phyloP scores from a whole-genome alignment of 2,888 invertebrate species.

The Teleiodes luculella region DNA sequence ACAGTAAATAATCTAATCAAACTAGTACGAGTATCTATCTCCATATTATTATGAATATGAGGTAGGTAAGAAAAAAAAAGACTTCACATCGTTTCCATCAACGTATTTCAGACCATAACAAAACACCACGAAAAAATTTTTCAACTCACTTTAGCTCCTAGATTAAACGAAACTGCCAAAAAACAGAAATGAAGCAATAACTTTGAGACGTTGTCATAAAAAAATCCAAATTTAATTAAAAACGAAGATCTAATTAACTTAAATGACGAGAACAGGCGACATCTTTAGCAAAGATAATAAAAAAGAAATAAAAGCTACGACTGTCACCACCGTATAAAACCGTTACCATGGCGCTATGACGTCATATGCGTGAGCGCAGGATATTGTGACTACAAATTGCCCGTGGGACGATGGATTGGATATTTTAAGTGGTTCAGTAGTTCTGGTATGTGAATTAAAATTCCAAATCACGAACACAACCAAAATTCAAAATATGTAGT shows the following conservation, averaged over 20 bases:
- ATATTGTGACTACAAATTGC: constrained; percentile 20
- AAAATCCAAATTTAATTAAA: not conserved
- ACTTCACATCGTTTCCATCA: too few species aligned
- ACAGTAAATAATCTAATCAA: too few species aligned
- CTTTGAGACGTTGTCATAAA: not conserved
- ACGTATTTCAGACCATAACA: too few species aligned
- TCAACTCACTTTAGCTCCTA: not conserved
- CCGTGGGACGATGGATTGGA: not conserved
- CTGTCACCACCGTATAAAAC: constrained; percentile 27
- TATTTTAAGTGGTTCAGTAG: not conserved
- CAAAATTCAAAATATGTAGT: not conserved
- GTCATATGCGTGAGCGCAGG: constrained; percentile 25
- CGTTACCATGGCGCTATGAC: constrained; percentile 16
- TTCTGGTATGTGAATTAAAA: not conserved
- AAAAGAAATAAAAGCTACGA: constrained; percentile 20
- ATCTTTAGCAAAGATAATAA: constrained; percentile 5
- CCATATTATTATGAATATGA: too few species aligned
- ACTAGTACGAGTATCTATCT: too few species aligned
- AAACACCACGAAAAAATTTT: too few species aligned
- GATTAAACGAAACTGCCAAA: not conserved
- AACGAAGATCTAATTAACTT: not conserved
- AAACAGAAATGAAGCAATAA: not conserved
- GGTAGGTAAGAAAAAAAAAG: too few species aligned
- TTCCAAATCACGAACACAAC: not conserved
- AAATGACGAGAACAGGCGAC: not conserved